Conservation (phyloP, 2,797 vertebrate species). For the Gymnodraco acuticeps region DNA sequence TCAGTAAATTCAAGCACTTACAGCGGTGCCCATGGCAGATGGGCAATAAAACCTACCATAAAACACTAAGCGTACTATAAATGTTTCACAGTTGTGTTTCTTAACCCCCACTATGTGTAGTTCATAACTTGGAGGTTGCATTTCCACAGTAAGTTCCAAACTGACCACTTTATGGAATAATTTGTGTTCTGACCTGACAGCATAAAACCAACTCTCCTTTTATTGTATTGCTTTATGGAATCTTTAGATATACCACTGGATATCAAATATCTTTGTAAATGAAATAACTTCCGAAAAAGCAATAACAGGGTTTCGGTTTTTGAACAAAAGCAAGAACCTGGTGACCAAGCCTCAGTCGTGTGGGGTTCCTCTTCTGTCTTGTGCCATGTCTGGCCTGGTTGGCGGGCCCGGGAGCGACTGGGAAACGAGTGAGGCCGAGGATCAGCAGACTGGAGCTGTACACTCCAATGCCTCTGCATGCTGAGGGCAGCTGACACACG, state of each 20-base stretch:
- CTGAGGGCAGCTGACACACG: slow-evolving; percentile 86
- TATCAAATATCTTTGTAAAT: not conserved
- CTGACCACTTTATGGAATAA: slow-evolving; percentile 34
- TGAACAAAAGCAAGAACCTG: slow-evolving; percentile 74
- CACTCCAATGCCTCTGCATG: slow-evolving; percentile 84
- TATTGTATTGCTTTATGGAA: slow-evolving; percentile 13
- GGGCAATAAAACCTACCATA: slow-evolving; percentile 73
- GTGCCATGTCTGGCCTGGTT: slow-evolving; percentile 66
- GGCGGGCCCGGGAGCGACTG: slow-evolving; percentile 62
- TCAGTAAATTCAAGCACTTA: slow-evolving; percentile 70
- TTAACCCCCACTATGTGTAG: slow-evolving; percentile 54
- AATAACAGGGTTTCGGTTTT: slow-evolving; percentile 48
- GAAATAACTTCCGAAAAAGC: slow-evolving; percentile 48
- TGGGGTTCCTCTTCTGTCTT: slow-evolving; percentile 54
- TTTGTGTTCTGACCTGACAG: slow-evolving; percentile 20
- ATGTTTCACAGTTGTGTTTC: slow-evolving; percentile 68
- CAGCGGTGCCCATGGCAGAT: slow-evolving; percentile 59
- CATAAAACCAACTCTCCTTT: slow-evolving; percentile 11
- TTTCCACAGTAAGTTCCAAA: slow-evolving; percentile 38
- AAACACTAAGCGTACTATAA: slow-evolving; percentile 72
- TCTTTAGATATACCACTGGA: not conserved
- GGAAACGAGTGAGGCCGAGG: slow-evolving; percentile 63
- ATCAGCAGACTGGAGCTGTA: slow-evolving; percentile 85
- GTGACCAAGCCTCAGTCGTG: slow-evolving; percentile 59
- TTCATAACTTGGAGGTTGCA: slow-evolving; percentile 49